These are phyloP conservation scores for Rhinogobius similis DNA, from an alignment of 2,113 vertebrate genomes.

Conservation along the genomic window DNA sequence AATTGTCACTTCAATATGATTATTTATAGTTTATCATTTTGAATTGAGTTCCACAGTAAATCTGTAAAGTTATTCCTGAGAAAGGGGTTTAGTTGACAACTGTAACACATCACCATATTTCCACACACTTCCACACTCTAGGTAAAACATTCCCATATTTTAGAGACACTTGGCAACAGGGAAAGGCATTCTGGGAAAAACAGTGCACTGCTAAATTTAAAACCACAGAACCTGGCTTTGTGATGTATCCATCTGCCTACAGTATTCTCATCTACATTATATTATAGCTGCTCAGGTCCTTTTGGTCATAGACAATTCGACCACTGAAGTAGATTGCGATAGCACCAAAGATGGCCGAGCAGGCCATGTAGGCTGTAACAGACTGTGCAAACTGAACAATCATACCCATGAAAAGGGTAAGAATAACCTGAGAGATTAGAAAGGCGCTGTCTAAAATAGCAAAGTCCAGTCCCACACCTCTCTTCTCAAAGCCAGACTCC, in stretches of 20 bases:
- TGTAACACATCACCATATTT: background rate
- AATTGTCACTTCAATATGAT: background rate
- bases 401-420: conserved; percentile 81
- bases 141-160: conserved; percentile 7
- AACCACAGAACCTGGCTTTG: conserved; percentile 19
- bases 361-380: conserved; percentile 79
- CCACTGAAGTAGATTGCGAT: conserved; percentile 75
- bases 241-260: conserved; percentile 11
- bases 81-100: conserved; percentile 31
- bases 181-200: conserved; percentile 55
- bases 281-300: conserved; percentile 70
- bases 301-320: conserved; percentile 79
- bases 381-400: conserved; percentile 79
- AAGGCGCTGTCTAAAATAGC: conserved; percentile 82
- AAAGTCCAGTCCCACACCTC: conserved; percentile 80
- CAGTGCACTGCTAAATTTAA: conserved; percentile 44
- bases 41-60: conserved; percentile 54
- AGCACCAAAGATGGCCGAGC: conserved; percentile 75
- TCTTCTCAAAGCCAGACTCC: conserved; percentile 58
- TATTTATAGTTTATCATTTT: background rate
- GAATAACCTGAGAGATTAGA: conserved; percentile 83
- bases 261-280: conserved; percentile 13
- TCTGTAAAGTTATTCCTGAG: conserved; percentile 59
- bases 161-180: conserved; percentile 4
- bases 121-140: background rate